Evolutionary conservation across 2,797 vertebrate species (phyloP).

Genomic region (Amblyraja radiata): DNA sequence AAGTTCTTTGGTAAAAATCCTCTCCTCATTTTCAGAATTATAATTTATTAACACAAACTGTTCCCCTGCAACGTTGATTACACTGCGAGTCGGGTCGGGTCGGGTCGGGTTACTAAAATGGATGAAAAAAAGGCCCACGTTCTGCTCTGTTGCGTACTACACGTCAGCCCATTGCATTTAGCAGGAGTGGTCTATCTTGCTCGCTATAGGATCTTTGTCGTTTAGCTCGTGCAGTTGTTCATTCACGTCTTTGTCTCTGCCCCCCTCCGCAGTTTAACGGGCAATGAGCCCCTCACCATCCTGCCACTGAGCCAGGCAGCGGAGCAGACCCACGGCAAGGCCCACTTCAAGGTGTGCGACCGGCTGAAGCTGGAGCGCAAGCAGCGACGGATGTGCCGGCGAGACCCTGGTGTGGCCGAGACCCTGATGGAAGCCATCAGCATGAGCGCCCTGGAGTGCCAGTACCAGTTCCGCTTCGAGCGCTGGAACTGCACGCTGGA

Average conservation of each 20-base stretch:
- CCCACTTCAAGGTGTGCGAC: constrained; percentile 95
- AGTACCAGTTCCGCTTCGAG: constrained; percentile 96
- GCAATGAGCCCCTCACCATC: constrained; percentile 92
- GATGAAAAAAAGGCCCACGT: no score
- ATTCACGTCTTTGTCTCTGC: constrained; percentile 48
- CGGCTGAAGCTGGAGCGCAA: constrained; percentile 96
- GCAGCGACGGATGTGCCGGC: constrained; percentile 91
- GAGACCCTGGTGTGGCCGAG: constrained; percentile 92
- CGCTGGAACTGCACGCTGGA: constrained; percentile 98
- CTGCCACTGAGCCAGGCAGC: constrained; percentile 85
- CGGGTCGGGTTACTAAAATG: no score
- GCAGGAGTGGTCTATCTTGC: no score
- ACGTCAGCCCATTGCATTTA: no score
- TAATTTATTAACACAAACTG: no score
- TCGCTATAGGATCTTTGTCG: no score
- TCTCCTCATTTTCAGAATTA: no score
- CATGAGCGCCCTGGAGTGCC: constrained; percentile 91
- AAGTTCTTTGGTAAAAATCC: no score
- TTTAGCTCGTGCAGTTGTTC: background rate
- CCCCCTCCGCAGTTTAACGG: constrained; percentile 73
- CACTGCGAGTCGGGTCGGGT: no score
- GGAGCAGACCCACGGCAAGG: constrained; percentile 75
- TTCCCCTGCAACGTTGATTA: no score
- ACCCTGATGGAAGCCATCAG: constrained; percentile 93
- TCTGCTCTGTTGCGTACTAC: no score